Evolutionary conservation across 2,113 vertebrate species (phyloP), one percentile per base, ranked within the genome.

Genomic region (Protomyctophum bolini): DNA sequence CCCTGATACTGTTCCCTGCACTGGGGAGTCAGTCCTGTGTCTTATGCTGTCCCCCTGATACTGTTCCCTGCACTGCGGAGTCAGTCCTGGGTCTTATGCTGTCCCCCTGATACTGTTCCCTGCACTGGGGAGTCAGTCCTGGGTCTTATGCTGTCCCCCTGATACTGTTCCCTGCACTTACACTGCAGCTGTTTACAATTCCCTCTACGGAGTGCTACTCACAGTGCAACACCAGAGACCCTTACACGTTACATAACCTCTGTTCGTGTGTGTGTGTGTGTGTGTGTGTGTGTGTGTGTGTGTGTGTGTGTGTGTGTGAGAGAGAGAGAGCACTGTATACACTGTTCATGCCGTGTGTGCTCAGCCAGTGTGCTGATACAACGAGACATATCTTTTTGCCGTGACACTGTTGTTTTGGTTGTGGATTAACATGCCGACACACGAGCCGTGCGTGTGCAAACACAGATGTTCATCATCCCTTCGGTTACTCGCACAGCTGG

Each of bases 131-230:
- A 21, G 21, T 21, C 21, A 21, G 21, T 82, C 76, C 28, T 51
- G 21, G 78, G 82, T 85, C 63, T 57, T 60, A 55, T 65, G 66
- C 73, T 67, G 70, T 64, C 76, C 81, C 65, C 54, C 52, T 86
- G 74, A 85, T 84, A 85, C 66, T 66, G 68, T 70, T 69, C 69
- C 66, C 76, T 68, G 73, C 63, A 61, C 82, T 83, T 90, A 89
- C 79, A 89, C 69, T 86, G 84, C 86, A 90, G 86, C 87, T 90
- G 90, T 91, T 91, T 89, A 88, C 88, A 90, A 77, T 82, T 81
- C 69, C 75, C 75, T 60, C 76, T 58, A 64, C 76, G 68, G 66
- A 82, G 70, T 64, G 79, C 59, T 77, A 63, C 73, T 79, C 68
- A 83, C 78, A 64, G 48, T 69, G 67, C 76, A 83, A 86, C 76